phyloP scores from a whole-genome alignment of 2,888 invertebrate species.

The Nineta flava region DNA sequence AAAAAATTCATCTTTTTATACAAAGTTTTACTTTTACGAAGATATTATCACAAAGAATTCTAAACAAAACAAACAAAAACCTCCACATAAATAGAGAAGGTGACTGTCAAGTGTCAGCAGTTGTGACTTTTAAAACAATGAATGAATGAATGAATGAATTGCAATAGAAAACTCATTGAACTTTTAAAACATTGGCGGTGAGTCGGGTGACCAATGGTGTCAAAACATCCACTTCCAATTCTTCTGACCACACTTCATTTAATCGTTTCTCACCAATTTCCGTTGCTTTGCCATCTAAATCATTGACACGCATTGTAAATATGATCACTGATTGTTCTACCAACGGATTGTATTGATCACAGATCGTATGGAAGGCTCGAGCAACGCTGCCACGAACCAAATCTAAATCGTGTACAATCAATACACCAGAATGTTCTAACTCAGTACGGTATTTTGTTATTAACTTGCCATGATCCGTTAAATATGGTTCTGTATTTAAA shows the following conservation, averaged over 20 bases:
- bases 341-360: conserved; percentile 34
- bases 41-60: too few species aligned
- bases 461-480: conserved; percentile 20
- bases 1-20: too few species aligned
- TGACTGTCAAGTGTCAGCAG: too few species aligned
- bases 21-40: too few species aligned
- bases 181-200: conserved; percentile 22
- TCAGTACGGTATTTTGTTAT: conserved; percentile 17
- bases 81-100: too few species aligned
- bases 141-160: too few species aligned
- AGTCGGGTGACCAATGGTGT: conserved; percentile 31
- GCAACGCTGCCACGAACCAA: conserved; percentile 24
- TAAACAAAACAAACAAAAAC: too few species aligned
- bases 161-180: too few species aligned
- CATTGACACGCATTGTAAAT: conserved; percentile 26
- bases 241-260: conserved; percentile 20
- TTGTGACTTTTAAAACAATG: too few species aligned
- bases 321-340: conserved; percentile 27
- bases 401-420: conserved; percentile 25
- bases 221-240: conserved; percentile 27
- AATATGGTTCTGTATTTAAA: conserved; percentile 18
- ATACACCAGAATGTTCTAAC: conserved; percentile 19
- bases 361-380: conserved; percentile 37
- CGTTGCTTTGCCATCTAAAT: conserved; percentile 13
- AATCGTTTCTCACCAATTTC: conserved; percentile 24